Conservation (phyloP, 2,888 invertebrate species). For the Philereme vetulata region DNA sequence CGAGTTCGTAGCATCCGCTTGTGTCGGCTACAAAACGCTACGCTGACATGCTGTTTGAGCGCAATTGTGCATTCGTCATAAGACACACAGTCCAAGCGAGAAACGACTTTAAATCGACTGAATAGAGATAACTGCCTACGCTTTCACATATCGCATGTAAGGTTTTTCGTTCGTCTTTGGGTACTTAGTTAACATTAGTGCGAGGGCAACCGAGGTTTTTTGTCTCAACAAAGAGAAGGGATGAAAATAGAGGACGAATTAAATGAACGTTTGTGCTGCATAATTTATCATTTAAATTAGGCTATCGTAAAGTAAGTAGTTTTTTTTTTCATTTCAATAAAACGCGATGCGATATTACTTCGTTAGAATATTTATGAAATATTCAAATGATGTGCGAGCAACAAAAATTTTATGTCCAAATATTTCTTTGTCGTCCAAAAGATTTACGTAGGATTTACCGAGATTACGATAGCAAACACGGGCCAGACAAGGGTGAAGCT, state of each 20-base stretch:
- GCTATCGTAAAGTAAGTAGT: conserved; percentile 1
- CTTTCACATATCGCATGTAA: neutral
- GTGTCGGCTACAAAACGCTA: neutral
- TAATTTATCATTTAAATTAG: conserved; percentile 13
- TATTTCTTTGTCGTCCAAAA: conserved; percentile 2
- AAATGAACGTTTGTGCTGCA: conserved; percentile 13
- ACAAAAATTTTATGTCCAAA: neutral
- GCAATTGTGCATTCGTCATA: conserved; percentile 6
- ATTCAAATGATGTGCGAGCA: neutral
- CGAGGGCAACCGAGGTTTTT: no score
- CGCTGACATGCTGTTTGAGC: neutral
- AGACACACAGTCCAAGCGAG: neutral
- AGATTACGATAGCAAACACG: conserved; percentile 19
- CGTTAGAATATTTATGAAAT: no score
- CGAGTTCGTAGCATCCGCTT: conserved; percentile 2
- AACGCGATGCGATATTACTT: no score
- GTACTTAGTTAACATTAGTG: no score
- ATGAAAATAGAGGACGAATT: conserved; percentile 5
- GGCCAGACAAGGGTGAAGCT: conserved; percentile 15
- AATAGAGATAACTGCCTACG: neutral
- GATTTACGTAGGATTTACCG: conserved; percentile 4
- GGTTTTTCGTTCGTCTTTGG: no score
- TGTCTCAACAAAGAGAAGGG: no score
- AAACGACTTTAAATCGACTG: neutral
- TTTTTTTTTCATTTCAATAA: neutral